These are phyloP conservation scores for Callochromis pleurospilus DNA, from an alignment of 2,113 vertebrate genomes.

Conservation along the genomic window DNA sequence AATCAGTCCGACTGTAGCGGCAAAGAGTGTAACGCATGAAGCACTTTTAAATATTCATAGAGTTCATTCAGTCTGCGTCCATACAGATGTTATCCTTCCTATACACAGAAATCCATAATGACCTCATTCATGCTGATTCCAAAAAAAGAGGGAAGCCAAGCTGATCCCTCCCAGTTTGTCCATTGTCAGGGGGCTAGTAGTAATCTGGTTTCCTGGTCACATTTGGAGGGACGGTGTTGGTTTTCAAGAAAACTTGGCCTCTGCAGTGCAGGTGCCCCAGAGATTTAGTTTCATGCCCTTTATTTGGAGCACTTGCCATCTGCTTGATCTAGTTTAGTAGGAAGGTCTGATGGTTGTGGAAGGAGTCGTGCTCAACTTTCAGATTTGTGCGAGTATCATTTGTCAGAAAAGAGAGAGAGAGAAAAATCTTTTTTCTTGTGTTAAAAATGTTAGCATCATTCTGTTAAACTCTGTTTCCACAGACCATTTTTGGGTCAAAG, in stretches of 20 bases:
- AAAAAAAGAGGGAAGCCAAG: neutral
- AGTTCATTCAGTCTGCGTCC: neutral
- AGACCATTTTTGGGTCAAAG: conserved; percentile 11
- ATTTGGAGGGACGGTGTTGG: conserved; percentile 34
- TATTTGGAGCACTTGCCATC: conserved; percentile 59
- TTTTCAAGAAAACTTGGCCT: conserved; percentile 45
- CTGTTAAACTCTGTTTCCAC: neutral
- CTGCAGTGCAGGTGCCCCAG: conserved; percentile 48
- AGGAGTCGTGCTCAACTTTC: conserved; percentile 19
- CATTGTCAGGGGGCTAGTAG: conserved; percentile 35
- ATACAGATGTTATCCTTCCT: conserved; percentile 33
- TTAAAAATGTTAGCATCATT: neutral
- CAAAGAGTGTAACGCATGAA: neutral
- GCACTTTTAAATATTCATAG: neutral
- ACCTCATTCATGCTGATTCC: conserved; percentile 30
- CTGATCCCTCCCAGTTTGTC: conserved; percentile 8
- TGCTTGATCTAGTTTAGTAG: conserved; percentile 41
- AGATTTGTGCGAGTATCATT: conserved; percentile 1
- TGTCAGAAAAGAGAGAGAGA: neutral
- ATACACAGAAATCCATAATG: conserved; percentile 34
- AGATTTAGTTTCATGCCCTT: conserved; percentile 58
- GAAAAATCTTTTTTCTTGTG: neutral
- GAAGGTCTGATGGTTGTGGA: conserved; percentile 3
- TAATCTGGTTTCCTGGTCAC: conserved; percentile 47
- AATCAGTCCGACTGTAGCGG: neutral